Base-by-base conservation (phyloP, 2,888 invertebrate species). In the Lycocerus yunnanus region DNA sequence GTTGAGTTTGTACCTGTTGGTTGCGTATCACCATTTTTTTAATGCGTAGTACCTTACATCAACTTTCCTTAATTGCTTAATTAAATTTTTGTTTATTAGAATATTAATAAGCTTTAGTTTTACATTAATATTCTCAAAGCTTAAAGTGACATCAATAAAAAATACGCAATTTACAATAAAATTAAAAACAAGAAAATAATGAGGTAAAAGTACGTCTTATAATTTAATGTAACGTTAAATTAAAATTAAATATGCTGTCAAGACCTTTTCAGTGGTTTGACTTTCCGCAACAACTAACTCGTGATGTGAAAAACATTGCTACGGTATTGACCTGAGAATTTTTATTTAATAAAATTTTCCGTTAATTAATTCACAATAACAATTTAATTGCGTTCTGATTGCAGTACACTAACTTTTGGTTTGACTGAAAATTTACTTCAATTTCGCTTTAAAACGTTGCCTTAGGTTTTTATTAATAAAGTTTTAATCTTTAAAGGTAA, bases 1-100 rank as follows among this genome's bases (percentile, higher is more conserved):
- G 71, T 71, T 71, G 71, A 71, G 14, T 71, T 66, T 71, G 66
- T 71, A 71, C 71, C 71, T 71, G 71, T 71, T 71, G 71, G 71
- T 24, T 66, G 58, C 21, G 15, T 43, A 11, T 60, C 60, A 16
- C 11, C 10, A 60, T 3, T 9, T 11, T 18, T 15, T 60, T 60
- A 15, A 15, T 60, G 11, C 15, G 15, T 13, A 18, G 60, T 15
- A 43, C 60, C 15, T 60, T 13, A 15, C 15, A 16, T 13, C 10
- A 13, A 60, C 6, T 60, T 60, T 15, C n/a, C n/a, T n/a, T 43
- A 43, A 43, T 43, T 43, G 43, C 43, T 43, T 43, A 43, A 43
- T 43, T 43, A 43, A 43, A 43, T 43, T 43, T 43, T 43, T 43
- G 43, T 43, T 43, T 5, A n/a, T 43, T 6, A n/a, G 6, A 43